Evolutionary conservation across 2,113 vertebrate genomes (phyloP), one percentile per base, ranked within the genome.

Genomic region (Hyaena hyaena): DNA sequence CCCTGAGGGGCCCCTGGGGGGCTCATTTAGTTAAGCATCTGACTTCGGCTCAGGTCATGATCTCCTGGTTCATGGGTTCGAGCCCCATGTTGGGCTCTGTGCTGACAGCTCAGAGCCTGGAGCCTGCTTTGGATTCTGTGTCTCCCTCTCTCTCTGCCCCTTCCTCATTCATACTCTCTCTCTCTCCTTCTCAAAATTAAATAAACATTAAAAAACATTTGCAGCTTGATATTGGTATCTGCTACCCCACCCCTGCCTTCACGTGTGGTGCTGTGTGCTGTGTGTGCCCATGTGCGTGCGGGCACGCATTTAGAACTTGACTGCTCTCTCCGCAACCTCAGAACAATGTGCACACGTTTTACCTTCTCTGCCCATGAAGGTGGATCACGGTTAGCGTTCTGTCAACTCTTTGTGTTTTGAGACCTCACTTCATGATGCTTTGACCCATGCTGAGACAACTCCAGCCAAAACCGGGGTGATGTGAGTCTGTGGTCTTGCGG

Each of bases 231-330:
- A 31, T 17, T 9, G 43, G 43, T 10, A 14, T 31, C 14, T 1
- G 74, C 4, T 1, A 16, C 26, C 8, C 12, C 26, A 16, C 7
- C 26, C 68, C 43, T 6, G 6, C 9, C 15, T 16, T 77, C 7
- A 7, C 2, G 74, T 48, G 73, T 31, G 24, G 14, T 1, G 3
- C 2, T 35, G 45, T 16, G n/a, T 10, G 55, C 23, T 3, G 21
- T 26, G n/a, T 1, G 53, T 4, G 9, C 4, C 0, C 1, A 5
- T 39, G 21, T 39, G 79, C 39, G 53, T 12, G 15, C 45, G 16
- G 19, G 23, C 53, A 2, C 4, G 1, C 2, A 23, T 39, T 39
- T 61, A 61, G 53, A 8, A 61, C 23, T 8, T 14, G 53, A 26
- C 2, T 9, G 43, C 26, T 48, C 15, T 28, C 73, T 76, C 43